Conservation (phyloP, 1,140 invertebrate species). For the Holotrichia oblita region DNA sequence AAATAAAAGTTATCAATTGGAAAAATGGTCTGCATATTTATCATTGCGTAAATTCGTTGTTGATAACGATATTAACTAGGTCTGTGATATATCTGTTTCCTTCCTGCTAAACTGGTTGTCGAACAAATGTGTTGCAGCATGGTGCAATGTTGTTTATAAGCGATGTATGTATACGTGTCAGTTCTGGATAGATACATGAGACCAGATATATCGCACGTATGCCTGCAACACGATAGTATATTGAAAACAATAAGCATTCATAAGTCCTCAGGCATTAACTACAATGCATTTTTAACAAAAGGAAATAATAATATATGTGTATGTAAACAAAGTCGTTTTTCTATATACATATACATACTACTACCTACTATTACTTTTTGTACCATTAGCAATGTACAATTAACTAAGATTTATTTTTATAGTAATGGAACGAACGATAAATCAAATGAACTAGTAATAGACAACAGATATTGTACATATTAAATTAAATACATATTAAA, state of each 20-base stretch:
- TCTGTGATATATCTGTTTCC: background rate
- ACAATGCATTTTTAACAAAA: background rate
- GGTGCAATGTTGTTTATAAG: conserved; percentile 20
- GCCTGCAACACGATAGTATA: background rate
- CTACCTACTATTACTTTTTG: too few species aligned
- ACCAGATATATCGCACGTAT: conserved; percentile 29
- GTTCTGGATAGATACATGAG: background rate
- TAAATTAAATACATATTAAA: too few species aligned
- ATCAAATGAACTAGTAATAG: too few species aligned
- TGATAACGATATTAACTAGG: conserved; percentile 21
- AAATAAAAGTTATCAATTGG: conserved; percentile 9
- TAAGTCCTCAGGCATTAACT: background rate
- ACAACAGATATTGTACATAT: too few species aligned
- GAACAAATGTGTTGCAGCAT: background rate
- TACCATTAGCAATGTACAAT: too few species aligned
- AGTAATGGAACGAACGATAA: too few species aligned
- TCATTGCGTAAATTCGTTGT: conserved; percentile 15
- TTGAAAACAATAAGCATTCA: background rate
- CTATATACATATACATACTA: background rate
- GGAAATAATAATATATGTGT: background rate
- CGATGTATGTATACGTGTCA: background rate
- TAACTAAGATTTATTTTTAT: too few species aligned
- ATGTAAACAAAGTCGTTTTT: background rate
- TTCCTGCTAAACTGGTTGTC: background rate
- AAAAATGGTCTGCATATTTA: background rate